Evolutionary conservation across 2,113 vertebrate genomes (phyloP).

Genomic region (Plotosus lineatus): DNA sequence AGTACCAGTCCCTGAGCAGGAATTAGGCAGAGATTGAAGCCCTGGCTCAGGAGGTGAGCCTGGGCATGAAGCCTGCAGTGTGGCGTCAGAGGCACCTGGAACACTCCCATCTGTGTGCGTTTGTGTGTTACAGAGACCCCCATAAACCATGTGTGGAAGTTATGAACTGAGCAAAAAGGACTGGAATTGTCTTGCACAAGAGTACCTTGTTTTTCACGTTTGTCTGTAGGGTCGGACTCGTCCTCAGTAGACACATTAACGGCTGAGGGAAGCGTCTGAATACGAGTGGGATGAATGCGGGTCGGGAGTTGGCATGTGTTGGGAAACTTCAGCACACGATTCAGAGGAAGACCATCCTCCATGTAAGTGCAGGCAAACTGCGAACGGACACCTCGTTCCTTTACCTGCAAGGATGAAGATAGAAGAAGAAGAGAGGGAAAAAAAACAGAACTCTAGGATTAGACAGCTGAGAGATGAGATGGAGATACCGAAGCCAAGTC

Average conservation of each 20-base stretch:
- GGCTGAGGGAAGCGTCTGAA: slow-evolving; percentile 41
- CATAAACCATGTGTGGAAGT: slow-evolving; percentile 46
- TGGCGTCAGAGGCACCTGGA: slow-evolving; percentile 68
- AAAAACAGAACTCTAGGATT: background rate
- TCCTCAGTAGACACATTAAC: slow-evolving; percentile 11
- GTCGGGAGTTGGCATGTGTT: slow-evolving; percentile 64
- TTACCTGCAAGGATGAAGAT: slow-evolving; percentile 66
- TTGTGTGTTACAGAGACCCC: slow-evolving; percentile 3
- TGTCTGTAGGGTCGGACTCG: background rate
- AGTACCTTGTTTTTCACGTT: slow-evolving; percentile 23
- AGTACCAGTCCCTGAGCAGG: slow-evolving; percentile 65
- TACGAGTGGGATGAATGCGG: slow-evolving; percentile 65
- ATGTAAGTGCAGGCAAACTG: slow-evolving; percentile 94
- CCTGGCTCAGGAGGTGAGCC: slow-evolving; percentile 59
- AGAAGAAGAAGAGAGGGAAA: background rate
- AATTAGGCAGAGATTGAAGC: slow-evolving; percentile 60
- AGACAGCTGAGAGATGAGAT: background rate
- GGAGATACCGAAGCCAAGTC: slow-evolving; percentile 14
- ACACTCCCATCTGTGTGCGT: slow-evolving; percentile 26
- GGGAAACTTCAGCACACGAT: slow-evolving; percentile 68
- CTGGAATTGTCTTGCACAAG: slow-evolving; percentile 1
- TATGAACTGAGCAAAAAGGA: slow-evolving; percentile 31
- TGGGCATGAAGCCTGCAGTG: slow-evolving; percentile 59
- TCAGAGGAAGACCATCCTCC: slow-evolving; percentile 70
- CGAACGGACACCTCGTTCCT: slow-evolving; percentile 78